Percentiles rank a stretch among this genome's conserved stretches.
Conservation (phyloP, 2,888 invertebrate species). For the Callinectes sapidus region DNA sequence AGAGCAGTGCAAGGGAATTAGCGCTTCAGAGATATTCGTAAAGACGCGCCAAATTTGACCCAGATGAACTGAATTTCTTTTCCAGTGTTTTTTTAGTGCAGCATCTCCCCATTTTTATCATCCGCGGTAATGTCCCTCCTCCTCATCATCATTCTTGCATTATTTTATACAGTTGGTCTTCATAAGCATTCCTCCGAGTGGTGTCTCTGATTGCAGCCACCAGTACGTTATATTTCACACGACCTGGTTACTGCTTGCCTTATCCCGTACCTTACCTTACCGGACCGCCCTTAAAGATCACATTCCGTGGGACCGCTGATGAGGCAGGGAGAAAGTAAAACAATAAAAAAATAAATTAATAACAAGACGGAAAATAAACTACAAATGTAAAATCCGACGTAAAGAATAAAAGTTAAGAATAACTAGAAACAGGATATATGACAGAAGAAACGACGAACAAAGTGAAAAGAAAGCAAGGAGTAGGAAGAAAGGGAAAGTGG, state of each 20-base stretch:
- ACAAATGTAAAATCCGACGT: background rate
- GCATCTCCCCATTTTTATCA: background rate
- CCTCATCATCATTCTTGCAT: background rate
- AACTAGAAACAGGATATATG: background rate
- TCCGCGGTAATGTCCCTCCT: background rate
- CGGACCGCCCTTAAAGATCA: background rate
- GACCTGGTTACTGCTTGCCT: background rate
- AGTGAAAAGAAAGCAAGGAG: background rate
- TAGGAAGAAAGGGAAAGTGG: background rate
- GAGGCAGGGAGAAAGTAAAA: background rate
- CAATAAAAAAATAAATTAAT: no score
- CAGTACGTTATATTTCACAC: conserved; percentile 5
- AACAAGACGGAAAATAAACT: background rate
- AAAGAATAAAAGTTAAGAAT: background rate
- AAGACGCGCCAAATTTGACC: background rate
- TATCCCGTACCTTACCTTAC: no score
- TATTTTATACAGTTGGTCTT: background rate
- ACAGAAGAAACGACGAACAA: background rate
- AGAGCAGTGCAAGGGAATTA: background rate
- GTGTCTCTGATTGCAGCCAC: background rate
- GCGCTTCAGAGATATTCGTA: background rate
- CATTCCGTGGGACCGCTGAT: background rate
- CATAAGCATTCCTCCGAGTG: conserved; percentile 1
- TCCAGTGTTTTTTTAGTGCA: background rate
- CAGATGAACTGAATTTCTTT: background rate